These are phyloP conservation scores for Zoanthus sociatus DNA, from an alignment of 92 coral and sea anemone species.

Conservation along the genomic window DNA sequence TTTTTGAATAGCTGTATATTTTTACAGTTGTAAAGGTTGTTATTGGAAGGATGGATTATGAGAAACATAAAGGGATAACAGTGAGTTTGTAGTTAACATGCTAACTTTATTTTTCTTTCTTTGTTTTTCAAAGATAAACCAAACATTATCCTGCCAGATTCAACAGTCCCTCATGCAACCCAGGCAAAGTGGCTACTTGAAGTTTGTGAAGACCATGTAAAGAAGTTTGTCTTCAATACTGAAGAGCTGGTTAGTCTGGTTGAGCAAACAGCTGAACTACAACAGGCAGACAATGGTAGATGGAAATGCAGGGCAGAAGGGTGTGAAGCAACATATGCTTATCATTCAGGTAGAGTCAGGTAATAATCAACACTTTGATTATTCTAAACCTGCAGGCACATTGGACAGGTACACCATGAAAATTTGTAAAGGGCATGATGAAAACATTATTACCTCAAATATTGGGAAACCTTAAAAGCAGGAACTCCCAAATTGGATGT, in stretches of 20 bases:
- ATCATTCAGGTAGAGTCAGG: not conserved
- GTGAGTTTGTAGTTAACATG: too few species aligned
- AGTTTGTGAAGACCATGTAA: not conserved
- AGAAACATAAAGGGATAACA: too few species aligned
- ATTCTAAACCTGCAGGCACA: too few species aligned
- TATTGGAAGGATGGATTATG: too few species aligned
- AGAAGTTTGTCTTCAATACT: not conserved
- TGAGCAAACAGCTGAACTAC: not conserved
- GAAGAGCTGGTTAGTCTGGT: not conserved
- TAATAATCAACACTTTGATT: not conserved
- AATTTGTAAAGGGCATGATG: too few species aligned
- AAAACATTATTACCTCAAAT: too few species aligned
- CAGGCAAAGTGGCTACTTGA: not conserved
- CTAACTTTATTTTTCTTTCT: too few species aligned
- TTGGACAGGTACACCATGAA: too few species aligned
- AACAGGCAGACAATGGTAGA: not conserved
- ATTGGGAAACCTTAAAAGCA: too few species aligned
- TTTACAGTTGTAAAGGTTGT: too few species aligned
- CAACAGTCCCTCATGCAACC: not conserved
- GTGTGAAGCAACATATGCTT: not conserved
- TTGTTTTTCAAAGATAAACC: not conserved
- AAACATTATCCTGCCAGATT: not conserved
- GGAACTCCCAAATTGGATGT: too few species aligned
- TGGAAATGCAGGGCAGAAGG: not conserved
- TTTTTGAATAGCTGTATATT: too few species aligned